A percentile compares a stretch with the other conserved stretches of the same genome.
Evolutionary conservation across 2,888 invertebrate species (phyloP).

Genomic region (Allolobophora icterica): DNA sequence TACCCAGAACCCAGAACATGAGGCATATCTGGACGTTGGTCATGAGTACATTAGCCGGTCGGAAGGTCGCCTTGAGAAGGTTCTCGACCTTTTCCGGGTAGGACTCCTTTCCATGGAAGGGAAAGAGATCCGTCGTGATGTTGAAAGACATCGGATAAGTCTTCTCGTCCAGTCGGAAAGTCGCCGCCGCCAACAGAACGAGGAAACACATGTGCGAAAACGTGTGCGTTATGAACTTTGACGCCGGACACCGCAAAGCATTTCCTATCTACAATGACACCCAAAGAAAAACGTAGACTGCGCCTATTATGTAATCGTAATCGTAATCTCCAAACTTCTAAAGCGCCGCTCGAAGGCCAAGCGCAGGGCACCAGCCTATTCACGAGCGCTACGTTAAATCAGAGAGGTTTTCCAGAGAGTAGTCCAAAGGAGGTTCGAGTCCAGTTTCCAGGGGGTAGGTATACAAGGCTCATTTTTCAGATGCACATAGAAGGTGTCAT

Average conservation of each 20-base stretch:
- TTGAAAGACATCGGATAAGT: constrained; percentile 47
- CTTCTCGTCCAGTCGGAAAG: constrained; percentile 64
- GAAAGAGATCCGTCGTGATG: constrained; percentile 46
- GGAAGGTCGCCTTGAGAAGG: constrained; percentile 43
- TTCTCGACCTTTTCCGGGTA: constrained; percentile 46
- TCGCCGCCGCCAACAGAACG: constrained; percentile 73
- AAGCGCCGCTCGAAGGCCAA: no score
- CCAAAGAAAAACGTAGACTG: neutral
- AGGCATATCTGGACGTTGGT: constrained; percentile 65
- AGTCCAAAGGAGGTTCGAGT: no score
- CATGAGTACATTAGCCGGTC: constrained; percentile 63
- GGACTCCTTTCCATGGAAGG: neutral
- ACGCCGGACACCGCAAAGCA: constrained; percentile 71
- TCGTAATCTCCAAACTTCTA: no score
- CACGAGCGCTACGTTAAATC: no score
- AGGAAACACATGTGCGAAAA: constrained; percentile 76
- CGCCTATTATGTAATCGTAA: no score
- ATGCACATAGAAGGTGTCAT: no score
- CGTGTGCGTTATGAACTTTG: constrained; percentile 76
- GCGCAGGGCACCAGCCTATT: no score
- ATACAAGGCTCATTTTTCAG: no score
- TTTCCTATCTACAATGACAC: constrained; percentile 58
- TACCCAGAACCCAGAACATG: constrained; percentile 65
- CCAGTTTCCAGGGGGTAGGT: no score
- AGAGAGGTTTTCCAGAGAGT: no score